phyloP scores from a whole-genome alignment of 2,888 invertebrate species.

The Rotaria magnacalcarata region DNA sequence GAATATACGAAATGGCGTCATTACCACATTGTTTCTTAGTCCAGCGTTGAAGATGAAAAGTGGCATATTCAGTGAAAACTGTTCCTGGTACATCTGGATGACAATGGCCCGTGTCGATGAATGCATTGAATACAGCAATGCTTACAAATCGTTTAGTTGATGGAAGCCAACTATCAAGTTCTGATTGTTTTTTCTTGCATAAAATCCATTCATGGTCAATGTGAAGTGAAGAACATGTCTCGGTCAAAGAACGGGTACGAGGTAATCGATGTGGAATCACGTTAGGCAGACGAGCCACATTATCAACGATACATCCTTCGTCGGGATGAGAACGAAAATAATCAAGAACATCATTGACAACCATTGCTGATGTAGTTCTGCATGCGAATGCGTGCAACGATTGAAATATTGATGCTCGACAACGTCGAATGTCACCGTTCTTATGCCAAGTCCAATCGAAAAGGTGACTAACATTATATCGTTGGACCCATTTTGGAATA shows the following conservation, averaged over 20 bases:
- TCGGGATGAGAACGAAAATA: not conserved
- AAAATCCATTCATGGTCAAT: not conserved
- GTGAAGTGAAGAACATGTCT: not conserved
- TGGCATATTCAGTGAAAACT: not conserved
- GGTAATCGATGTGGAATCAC: not conserved
- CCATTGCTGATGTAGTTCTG: not conserved
- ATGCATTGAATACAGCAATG: constrained; percentile 20
- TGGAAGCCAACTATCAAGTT: not conserved
- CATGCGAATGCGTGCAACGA: not conserved
- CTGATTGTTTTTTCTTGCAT: not conserved
- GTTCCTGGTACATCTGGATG: not conserved
- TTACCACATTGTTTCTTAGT: not conserved
- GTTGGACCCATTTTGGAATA: not conserved
- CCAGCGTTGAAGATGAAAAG: not conserved
- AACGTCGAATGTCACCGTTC: not conserved
- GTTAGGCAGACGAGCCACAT: not conserved
- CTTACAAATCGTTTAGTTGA: not conserved
- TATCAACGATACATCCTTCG: not conserved
- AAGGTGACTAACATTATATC: not conserved
- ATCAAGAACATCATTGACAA: not conserved
- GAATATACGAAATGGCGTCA: not conserved
- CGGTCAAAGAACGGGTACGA: not conserved
- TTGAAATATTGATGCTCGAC: not conserved
- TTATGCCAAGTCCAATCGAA: constrained; percentile 32
- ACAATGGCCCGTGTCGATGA: not conserved